Base-by-base conservation (phyloP, 2,797 vertebrate genomes). In the Nyctalus aviator region DNA sequence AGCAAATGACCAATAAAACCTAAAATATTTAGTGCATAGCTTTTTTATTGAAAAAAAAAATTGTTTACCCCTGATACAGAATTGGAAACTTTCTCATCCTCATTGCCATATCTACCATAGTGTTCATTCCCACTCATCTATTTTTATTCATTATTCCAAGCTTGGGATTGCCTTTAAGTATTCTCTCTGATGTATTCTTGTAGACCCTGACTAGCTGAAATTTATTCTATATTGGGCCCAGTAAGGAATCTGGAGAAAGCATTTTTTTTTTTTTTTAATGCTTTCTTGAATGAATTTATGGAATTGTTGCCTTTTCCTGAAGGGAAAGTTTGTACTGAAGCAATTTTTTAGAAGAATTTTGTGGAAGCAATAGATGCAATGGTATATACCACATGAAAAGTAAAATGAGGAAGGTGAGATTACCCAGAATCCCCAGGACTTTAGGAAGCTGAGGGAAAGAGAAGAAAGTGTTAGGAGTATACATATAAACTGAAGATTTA, bases 321-420 rank as follows among this genome's bases (percentile, higher is more conserved):
- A 86, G 27, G 62, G 71, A 32, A 82, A 73, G 32, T 68, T 84
- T 73, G 13, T 41, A 41, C 6, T 55, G 4, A 20, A 96, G 12
- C 2, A 62, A 84, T 41, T 93, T 91, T 59, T 88, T 87, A 17
- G 35, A 88, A 93, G n/a, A 94, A 92, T 57, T 37, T 48, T 53
- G 25, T 88, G 46, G 27, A 59, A 75, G 2, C 27, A 83, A 76
- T 59, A 88, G 44, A 77, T 77, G 13, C 2, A 88, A 35, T 32
- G 27, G 8, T 75, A 6, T 46, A 48, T 35, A 48, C 37, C 14
- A 44, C 12, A 78, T 50, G 20, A 48, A 66, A 3, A 15, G 20
- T 64, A 68, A 76, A 89, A 30, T 37, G 83, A 27, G 15, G 10
- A 83, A 11, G 21, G 0, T 55, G 50, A 72, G 27, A 77, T 44